Base-by-base conservation (phyloP, 1,140 invertebrate genomes). In the Eumeta japonica region DNA sequence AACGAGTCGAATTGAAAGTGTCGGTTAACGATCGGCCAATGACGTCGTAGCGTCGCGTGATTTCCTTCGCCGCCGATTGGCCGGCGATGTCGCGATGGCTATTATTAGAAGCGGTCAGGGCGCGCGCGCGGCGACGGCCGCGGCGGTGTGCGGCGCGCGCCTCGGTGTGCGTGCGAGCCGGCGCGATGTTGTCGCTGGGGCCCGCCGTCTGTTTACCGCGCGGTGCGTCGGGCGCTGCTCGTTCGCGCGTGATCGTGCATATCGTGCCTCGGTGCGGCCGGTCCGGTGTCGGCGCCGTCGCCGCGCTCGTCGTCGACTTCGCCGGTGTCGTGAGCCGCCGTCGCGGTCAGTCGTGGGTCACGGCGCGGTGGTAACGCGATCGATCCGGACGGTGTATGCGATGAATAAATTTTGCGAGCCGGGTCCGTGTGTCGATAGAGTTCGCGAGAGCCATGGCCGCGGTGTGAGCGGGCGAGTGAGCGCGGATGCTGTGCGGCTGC, bases 351-450 rank as follows among this genome's bases (percentile, higher is more conserved):
- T 56, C 62, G 50, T 61, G 62, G 51, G 56, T 52, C 52, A 55
- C 28, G 20, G 28, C 61, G 53, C 71, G 70, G 71, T 74, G 71
- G 71, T 63, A 56, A 64, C 56, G 62, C 59, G 62, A 57, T 24
- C n/a, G 20, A 24, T 56, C 58, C 57, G 51, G 58, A 66, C 62
- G 66, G 70, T 63, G 70, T 58, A 74, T 74, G 70, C 66, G 70
- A 74, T 74, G 70, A 70, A 71, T 74, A 74, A 66, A 74, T 67
- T 74, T 70, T 70, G 63, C 62, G 61, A 74, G 70, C 66, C 64
- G 55, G 64, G 62, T 70, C 58, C 58, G 63, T 66, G 66, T 66
- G 63, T 62, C 53, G 61, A 64, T 67, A 71, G 65, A 58, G 52
- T 62, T 63, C 55, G 62, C 66, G 66, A 58, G 50, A 59, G 58